Base-by-base conservation (phyloP, 2,113 vertebrate species). In the Lipophrys pholis region DNA sequence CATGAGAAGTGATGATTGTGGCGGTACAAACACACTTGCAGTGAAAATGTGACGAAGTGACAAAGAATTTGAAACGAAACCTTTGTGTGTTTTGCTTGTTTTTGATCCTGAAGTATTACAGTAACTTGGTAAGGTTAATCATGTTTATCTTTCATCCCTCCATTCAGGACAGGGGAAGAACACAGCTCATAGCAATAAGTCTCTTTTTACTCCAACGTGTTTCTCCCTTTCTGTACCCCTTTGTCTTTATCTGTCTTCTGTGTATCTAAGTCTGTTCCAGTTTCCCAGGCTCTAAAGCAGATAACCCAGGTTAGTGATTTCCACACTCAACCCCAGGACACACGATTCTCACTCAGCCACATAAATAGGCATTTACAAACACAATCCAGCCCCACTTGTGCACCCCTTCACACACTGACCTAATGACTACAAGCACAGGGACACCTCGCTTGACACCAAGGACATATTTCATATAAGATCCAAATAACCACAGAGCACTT, bases 201-300 rank as follows among this genome's bases (percentile, higher is more conserved):
- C 11, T 64, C 7, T 43, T 58, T 8, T 41, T 38, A n/a, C 15
- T 35, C 21, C 40, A n/a, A 50, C 12, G 10, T 51, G 21, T 48
- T 49, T 55, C 53, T 60, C 60, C 51, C 58, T 66, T 39, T 72
- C 46, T 63, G 68, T 52, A 61, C 70, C 67, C 45, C 70, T 63
- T 76, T 61, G 66, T 73, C 65, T 86, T 90, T 85, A 82, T 89
- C 83, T 66, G 55, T 69, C 63, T 50, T 80, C 50, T 62, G 45
- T 71, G 43, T 71, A 81, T 87, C 86, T 85, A 11, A 17, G 45
- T 21, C 69, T 63, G 69, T 69, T 82, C 72, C 76, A 82, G 80
- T 86, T 90, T 91, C 87, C 87, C 84, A 89, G 80, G 80, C 78
- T 54, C 80, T 78, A 63, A 65, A 81, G 63, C 84, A 87, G 85